phyloP scores from a whole-genome alignment of 2,797 vertebrate genomes.

The Micrastur ruficollis region DNA sequence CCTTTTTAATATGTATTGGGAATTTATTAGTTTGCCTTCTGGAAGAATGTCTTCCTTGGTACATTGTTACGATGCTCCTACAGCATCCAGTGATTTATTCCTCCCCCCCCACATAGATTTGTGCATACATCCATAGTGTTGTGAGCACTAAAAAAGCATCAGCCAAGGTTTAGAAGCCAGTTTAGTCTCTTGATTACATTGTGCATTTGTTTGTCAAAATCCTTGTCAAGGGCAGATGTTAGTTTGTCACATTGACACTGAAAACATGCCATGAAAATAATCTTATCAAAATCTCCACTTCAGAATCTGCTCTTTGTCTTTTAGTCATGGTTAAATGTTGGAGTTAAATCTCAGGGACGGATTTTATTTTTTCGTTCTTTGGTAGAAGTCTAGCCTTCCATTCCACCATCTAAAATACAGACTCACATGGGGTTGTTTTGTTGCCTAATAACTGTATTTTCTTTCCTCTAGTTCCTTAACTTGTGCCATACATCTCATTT shows the following conservation, averaged over 20 bases:
- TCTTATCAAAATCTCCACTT: not conserved
- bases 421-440: not conserved
- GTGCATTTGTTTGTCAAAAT: not conserved
- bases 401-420: not conserved
- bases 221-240: not conserved
- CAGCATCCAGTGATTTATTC: no score
- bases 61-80: fast-evolving
- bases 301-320: not conserved
- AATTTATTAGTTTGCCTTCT: not conserved
- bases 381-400: not conserved
- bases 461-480: not conserved
- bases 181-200: not conserved
- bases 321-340: not conserved
- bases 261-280: not conserved
- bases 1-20: not conserved
- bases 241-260: not conserved
- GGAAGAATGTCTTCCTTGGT: not conserved
- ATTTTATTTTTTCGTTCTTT: not conserved
- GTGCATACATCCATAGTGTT: fast-evolving
- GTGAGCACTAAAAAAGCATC: not conserved
- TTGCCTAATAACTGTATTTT: not conserved
- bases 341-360: not conserved
- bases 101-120: not conserved
- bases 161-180: not conserved
- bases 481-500: not conserved